A percentile compares a stretch with the other conserved stretches of the same genome.
Evolutionary conservation across 2,113 vertebrate species (phyloP).

Genomic region (Psittacula cyanocephala): DNA sequence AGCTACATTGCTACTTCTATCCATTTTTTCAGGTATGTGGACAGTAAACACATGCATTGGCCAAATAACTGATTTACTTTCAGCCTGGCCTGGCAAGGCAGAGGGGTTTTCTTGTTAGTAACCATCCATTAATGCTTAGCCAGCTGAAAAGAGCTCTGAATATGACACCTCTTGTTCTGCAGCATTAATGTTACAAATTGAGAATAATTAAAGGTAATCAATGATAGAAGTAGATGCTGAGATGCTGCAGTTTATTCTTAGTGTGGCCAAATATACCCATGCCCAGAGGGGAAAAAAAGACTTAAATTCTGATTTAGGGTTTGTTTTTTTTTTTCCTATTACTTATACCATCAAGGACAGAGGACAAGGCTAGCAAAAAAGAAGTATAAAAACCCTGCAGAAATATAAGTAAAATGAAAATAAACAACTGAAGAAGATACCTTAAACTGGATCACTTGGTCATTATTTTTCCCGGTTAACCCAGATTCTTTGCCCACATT

Average conservation of each 20-base stretch:
- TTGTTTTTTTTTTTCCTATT: not conserved
- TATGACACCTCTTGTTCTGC: slow-evolving; percentile 6
- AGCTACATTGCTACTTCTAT: not conserved
- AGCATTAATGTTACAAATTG: slow-evolving; percentile 7
- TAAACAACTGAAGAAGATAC: not conserved
- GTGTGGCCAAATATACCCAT: not conserved
- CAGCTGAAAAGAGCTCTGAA: slow-evolving; percentile 18
- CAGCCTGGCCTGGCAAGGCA: not conserved
- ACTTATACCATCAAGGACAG: not conserved
- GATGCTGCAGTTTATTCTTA: not conserved
- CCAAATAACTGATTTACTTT: slow-evolving; percentile 49
- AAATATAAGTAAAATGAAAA: not conserved
- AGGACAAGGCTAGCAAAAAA: not conserved
- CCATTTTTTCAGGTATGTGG: not conserved
- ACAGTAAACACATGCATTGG: not conserved
- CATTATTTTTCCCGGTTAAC: not conserved
- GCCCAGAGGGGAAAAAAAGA: not conserved
- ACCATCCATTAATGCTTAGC: slow-evolving; percentile 40
- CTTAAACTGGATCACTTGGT: not conserved
- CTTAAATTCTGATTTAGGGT: not conserved
- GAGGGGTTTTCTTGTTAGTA: slow-evolving; percentile 33
- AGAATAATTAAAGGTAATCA: slow-evolving; percentile 36
- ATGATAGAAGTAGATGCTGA: not conserved
- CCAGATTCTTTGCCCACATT: not conserved
- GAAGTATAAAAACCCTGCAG: not conserved